phyloP scores from a whole-genome alignment of 2,797 vertebrate species.

The Ctenochaetus hawaiiensis region DNA sequence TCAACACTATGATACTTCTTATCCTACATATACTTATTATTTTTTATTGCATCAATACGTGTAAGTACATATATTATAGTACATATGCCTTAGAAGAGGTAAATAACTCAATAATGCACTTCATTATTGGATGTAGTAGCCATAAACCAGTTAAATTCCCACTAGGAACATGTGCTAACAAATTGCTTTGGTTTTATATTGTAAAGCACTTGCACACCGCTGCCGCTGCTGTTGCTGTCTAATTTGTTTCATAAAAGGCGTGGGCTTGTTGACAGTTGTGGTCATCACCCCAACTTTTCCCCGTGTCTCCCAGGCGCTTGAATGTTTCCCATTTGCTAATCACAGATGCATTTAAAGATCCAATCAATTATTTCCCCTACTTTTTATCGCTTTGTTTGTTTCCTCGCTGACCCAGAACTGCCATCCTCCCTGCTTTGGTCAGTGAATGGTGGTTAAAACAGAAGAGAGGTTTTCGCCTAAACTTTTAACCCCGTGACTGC shows the following conservation, averaged over 20 bases:
- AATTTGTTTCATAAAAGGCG: neutral
- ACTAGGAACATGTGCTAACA: constrained; percentile 11
- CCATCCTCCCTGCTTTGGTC: constrained; percentile 2
- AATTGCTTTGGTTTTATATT: constrained; percentile 13
- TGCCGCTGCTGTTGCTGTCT: constrained; percentile 7
- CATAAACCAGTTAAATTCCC: constrained; percentile 2
- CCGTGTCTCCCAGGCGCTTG: neutral
- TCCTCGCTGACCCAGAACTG: constrained; percentile 59
- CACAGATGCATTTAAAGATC: constrained; percentile 47
- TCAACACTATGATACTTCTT: neutral
- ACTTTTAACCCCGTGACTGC: constrained; percentile 34
- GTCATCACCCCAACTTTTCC: constrained; percentile 27
- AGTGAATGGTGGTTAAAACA: neutral
- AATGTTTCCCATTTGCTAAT: constrained; percentile 46
- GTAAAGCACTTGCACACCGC: constrained; percentile 6
- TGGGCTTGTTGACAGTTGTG: constrained; percentile 13
- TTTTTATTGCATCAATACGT: neutral
- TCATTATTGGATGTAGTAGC: neutral
- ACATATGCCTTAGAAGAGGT: neutral
- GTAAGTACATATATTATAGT: neutral
- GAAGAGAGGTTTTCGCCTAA: neutral
- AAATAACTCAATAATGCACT: neutral
- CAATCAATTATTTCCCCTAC: constrained; percentile 65
- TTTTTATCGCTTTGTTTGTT: constrained; percentile 63
- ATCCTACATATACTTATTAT: too few species aligned